These are phyloP conservation scores for Tricholauxania praeusta DNA, from an alignment of 2,888 invertebrate genomes.

Conservation along the genomic window DNA sequence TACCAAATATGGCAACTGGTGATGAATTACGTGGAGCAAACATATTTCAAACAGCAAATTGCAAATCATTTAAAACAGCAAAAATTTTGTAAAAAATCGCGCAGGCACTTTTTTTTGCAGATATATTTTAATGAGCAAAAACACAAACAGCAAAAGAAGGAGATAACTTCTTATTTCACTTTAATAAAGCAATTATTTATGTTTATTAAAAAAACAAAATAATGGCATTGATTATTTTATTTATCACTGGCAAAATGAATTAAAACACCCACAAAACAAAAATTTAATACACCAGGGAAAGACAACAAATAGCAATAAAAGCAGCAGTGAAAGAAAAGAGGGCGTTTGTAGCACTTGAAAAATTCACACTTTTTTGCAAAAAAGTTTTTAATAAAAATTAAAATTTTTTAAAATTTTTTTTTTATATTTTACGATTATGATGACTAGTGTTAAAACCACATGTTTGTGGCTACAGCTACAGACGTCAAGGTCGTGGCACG, in stretches of 20 bases:
- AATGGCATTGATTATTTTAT: slow-evolving; percentile 15
- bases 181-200: slow-evolving; percentile 4
- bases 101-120: neutral
- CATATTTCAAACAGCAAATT: slow-evolving; percentile 54
- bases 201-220: slow-evolving; percentile 18
- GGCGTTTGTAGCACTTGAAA: no score
- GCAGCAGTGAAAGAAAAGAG: no score
- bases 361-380: no score
- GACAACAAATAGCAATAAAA: no score
- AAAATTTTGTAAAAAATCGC: slow-evolving; percentile 23
- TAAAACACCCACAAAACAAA: no score
- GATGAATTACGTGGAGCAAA: slow-evolving; percentile 69
- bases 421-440: slow-evolving; percentile 20
- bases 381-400: neutral
- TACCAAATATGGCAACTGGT: slow-evolving; percentile 63
- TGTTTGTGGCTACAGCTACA: no score
- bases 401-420: slow-evolving; percentile 21
- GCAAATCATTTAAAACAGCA: slow-evolving; percentile 34
- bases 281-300: no score
- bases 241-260: no score
- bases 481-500: no score
- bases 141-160: slow-evolving; percentile 24
- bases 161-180: slow-evolving; percentile 9
- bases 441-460: no score
- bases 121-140: slow-evolving; percentile 2